A percentile compares a stretch with the other conserved stretches of the same genome.
These are phyloP conservation scores for Centrocercus urophasianus DNA, from an alignment of 2,113 vertebrate species.

Conservation along the genomic window DNA sequence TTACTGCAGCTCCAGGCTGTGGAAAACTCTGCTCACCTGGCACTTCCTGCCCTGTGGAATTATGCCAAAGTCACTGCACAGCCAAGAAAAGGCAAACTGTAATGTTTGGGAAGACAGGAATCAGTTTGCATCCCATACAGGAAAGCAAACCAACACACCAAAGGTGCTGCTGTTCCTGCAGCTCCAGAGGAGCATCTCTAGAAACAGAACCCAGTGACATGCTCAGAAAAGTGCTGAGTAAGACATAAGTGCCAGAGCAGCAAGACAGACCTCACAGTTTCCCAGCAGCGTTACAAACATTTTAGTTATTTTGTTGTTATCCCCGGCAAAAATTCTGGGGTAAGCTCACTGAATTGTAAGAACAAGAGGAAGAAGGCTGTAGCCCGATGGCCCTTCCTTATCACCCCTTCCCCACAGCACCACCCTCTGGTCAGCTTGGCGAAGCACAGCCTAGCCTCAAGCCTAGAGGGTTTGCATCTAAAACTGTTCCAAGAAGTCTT, in stretches of 20 bases:
- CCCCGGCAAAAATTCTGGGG: background rate
- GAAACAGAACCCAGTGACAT: fast-evolving
- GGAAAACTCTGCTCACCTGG: background rate
- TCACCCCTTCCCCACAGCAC: background rate
- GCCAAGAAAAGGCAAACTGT: background rate
- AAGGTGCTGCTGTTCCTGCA: background rate
- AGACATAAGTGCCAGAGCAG: background rate
- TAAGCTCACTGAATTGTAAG: background rate
- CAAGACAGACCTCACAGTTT: background rate
- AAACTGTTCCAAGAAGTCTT: background rate
- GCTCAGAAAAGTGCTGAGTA: background rate
- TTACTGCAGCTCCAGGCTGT: background rate
- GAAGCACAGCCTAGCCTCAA: background rate
- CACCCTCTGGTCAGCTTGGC: background rate
- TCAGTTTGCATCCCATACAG: background rate
- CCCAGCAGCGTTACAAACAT: background rate
- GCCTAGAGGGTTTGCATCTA: background rate
- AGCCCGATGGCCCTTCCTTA: background rate
- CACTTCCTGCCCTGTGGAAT: background rate
- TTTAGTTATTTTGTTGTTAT: background rate
- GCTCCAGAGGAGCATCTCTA: background rate
- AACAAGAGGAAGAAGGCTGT: too few relatives aligned
- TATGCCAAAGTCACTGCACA: background rate
- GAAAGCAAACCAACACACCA: background rate
- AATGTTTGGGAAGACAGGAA: background rate